Evolutionary conservation across 2,888 invertebrate genomes (phyloP).

Genomic region (Mythimna ferrago): DNA sequence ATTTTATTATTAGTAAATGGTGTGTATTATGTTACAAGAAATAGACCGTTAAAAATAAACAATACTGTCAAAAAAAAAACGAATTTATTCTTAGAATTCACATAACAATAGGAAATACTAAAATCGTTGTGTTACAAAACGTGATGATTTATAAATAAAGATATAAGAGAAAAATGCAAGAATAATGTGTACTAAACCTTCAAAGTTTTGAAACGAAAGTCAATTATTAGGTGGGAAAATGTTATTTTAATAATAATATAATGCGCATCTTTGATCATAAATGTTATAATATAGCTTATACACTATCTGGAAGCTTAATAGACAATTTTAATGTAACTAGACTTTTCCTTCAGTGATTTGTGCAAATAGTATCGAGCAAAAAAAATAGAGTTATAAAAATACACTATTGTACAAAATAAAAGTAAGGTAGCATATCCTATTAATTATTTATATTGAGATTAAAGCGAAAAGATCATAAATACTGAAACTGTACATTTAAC

Average conservation of each 20-base stretch:
- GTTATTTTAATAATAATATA: conserved; percentile 1
- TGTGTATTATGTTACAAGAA: conserved; percentile 5
- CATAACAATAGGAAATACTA: conserved; percentile 21
- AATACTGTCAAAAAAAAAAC: conserved; percentile 28
- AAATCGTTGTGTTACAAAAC: conserved; percentile 34
- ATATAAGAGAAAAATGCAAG: background rate
- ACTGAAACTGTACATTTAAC: conserved; percentile 17
- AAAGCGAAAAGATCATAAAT: conserved; percentile 24
- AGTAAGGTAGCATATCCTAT: background rate
- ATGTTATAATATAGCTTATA: background rate
- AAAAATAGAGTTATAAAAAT: conserved; percentile 5
- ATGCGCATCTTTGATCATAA: background rate
- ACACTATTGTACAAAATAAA: background rate
- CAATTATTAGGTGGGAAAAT: background rate
- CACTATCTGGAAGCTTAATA: background rate
- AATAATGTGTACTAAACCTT: background rate
- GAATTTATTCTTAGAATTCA: conserved; percentile 49
- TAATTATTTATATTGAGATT: conserved; percentile 34
- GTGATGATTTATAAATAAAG: conserved; percentile 14
- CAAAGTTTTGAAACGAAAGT: background rate
- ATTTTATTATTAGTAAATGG: background rate
- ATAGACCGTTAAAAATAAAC: conserved; percentile 41
- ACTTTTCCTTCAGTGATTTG: conserved; percentile 11
- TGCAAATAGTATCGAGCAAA: background rate
- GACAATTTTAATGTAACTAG: background rate